phyloP scores from a whole-genome alignment of 30 jellyfish, hydroid and myxozoan genomes.

The Aurelia sp. region DNA sequence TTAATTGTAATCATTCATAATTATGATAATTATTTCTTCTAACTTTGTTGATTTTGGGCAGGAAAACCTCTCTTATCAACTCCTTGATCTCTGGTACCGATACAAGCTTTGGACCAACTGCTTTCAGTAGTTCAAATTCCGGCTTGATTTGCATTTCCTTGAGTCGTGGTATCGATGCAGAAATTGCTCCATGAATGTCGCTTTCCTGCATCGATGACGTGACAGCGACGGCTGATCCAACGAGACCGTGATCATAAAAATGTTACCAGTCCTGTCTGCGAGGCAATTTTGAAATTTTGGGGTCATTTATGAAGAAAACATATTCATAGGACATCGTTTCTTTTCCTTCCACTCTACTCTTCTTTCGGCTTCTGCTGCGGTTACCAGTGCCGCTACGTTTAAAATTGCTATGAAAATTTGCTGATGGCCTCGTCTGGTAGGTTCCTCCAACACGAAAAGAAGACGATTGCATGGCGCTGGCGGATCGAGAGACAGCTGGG shows the following conservation, averaged over 20 bases:
- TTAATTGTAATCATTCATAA: no score
- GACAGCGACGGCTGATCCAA: slow-evolving; percentile 32
- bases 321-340: slow-evolving; percentile 21
- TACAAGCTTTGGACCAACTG: slow-evolving; percentile 32
- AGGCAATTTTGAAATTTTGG: slow-evolving; percentile 18
- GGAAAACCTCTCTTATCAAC: no score
- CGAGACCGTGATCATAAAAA: slow-evolving; percentile 19
- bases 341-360: not conserved
- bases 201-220: slow-evolving; percentile 21
- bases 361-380: no score
- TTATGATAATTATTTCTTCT: no score
- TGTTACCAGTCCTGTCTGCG: slow-evolving; percentile 26
- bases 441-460: no score
- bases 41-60: no score
- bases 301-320: slow-evolving; percentile 25
- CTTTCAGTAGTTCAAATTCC: slow-evolving; percentile 27
- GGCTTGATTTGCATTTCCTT: slow-evolving; percentile 11
- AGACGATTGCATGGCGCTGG: no score
- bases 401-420: no score
- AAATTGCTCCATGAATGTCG: slow-evolving; percentile 13
- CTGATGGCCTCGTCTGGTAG: no score
- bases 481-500: no score
- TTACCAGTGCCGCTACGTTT: no score
- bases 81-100: slow-evolving; percentile 17
- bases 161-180: not conserved